Evolutionary conservation across 2,888 invertebrate species (phyloP).

Genomic region (Cantharis rufa): DNA sequence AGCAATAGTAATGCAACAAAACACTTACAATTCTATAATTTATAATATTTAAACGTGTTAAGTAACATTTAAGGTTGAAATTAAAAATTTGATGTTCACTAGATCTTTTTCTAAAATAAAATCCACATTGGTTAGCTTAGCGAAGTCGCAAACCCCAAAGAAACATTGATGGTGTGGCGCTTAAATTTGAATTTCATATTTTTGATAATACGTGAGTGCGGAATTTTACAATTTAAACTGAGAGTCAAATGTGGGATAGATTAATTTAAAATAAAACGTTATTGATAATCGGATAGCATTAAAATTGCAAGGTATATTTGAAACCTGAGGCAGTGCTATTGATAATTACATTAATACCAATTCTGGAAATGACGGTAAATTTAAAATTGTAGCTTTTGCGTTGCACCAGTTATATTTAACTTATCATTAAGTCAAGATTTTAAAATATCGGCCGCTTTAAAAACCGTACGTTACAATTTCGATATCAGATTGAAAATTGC

Average conservation of each 20-base stretch:
- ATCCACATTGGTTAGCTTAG: not conserved
- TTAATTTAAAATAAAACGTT: constrained; percentile 3
- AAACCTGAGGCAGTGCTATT: constrained; percentile 47
- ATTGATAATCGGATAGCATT: constrained; percentile 4
- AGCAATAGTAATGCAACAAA: not conserved
- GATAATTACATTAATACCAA: constrained; percentile 56
- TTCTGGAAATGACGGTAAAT: constrained; percentile 52
- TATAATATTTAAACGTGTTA: not conserved
- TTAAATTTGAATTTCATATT: not conserved
- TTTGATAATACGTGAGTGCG: not conserved
- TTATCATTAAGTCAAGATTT: constrained; percentile 50
- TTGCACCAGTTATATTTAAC: constrained; percentile 39
- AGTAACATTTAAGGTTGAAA: not conserved
- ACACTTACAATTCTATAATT: not conserved
- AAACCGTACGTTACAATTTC: constrained; percentile 51
- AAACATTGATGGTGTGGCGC: not conserved
- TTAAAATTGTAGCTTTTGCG: constrained; percentile 51
- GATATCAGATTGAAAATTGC: constrained; percentile 58
- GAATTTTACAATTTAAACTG: not conserved
- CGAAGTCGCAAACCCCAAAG: not conserved
- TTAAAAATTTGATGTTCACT: too few species aligned
- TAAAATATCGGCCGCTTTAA: constrained; percentile 46
- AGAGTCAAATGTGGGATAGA: not conserved
- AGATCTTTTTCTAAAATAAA: not conserved
- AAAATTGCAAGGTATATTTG: constrained; percentile 32